Conservation (phyloP, 2,113 vertebrate genomes). For the human (Homo sapiens) region DNA sequence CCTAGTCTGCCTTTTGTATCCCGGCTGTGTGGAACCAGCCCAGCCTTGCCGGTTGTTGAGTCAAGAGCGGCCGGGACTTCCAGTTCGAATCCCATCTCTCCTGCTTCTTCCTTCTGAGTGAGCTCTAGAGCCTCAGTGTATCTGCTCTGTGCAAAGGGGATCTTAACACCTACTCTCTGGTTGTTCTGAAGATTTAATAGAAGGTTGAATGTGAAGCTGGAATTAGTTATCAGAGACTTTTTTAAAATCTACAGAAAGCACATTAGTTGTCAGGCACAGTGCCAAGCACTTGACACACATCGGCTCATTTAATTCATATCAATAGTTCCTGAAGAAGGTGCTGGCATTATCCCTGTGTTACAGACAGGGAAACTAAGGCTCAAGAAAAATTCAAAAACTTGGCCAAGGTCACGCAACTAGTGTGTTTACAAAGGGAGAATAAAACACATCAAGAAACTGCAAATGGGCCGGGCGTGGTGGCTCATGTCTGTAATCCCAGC, state of each 20-base stretch:
- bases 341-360: neutral
- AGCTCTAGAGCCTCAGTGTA: neutral
- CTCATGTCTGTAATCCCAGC: too few species aligned
- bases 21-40: neutral
- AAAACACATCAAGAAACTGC: neutral
- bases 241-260: neutral
- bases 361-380: neutral
- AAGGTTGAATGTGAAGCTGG: neutral
- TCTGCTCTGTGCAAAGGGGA: neutral
- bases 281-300: neutral
- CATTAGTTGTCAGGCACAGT: neutral
- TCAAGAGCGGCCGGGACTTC: neutral
- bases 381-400: neutral
- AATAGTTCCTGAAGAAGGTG: neutral
- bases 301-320: neutral
- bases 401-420: neutral
- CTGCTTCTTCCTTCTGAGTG: neutral
- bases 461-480: too few species aligned
- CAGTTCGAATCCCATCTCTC: neutral
- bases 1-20: neutral
- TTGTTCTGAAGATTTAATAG: neutral
- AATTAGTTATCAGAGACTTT: neutral
- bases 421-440: neutral
- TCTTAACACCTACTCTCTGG: neutral
- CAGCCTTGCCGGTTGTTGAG: too few species aligned